phyloP scores from a whole-genome alignment of 2,113 vertebrate genomes.

The Catagonus wagneri region DNA sequence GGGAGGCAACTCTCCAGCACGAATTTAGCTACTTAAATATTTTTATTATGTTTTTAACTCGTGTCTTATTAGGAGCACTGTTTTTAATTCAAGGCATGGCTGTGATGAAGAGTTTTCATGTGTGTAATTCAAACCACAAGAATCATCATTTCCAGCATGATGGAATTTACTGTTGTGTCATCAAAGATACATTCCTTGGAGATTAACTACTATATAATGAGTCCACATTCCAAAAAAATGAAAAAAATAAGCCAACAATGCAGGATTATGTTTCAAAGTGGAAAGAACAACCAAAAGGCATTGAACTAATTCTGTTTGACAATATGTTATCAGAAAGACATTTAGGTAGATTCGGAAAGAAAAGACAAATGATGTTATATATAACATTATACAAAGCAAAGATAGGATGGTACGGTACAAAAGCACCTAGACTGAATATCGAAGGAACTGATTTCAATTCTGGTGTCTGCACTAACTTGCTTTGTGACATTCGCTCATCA shows the following conservation, averaged over 20 bases:
- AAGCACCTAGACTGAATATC: neutral
- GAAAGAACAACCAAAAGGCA: neutral
- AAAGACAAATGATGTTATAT: neutral
- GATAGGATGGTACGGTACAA: too few species aligned
- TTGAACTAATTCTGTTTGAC: constrained; percentile 22
- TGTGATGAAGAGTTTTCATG: neutral
- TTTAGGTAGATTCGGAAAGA: neutral
- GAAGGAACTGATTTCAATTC: neutral
- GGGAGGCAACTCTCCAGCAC: neutral
- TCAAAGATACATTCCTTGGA: constrained; percentile 23
- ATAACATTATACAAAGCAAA: neutral
- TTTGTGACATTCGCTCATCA: neutral
- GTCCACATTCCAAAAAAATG: neutral
- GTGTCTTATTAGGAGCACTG: neutral
- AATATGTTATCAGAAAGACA: neutral
- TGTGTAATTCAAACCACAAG: neutral
- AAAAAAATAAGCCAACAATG: neutral
- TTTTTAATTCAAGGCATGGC: neutral
- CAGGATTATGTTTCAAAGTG: neutral
- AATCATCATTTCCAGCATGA: neutral
- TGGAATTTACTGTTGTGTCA: neutral
- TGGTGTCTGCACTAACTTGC: neutral
- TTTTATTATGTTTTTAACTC: constrained; percentile 13
- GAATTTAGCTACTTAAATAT: constrained; percentile 15
- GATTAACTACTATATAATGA: neutral